Conservation (phyloP, 2,888 invertebrate genomes). For the Trisateles emortualis region DNA sequence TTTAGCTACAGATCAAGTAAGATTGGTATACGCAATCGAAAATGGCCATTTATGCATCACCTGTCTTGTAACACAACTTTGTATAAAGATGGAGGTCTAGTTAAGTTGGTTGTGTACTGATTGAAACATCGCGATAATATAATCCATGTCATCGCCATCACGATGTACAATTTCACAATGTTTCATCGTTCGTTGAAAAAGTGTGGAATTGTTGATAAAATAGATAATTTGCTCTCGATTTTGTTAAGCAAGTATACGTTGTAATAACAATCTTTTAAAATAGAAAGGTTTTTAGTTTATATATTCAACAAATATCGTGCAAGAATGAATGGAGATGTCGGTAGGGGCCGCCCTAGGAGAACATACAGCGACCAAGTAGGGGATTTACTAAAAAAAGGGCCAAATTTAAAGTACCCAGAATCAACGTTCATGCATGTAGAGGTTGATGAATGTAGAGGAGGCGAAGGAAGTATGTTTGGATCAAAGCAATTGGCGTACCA, state of each 20-base stretch:
- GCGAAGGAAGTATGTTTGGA: too few relatives aligned
- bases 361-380: too few relatives aligned
- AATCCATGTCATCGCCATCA: conserved; percentile 55
- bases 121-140: conserved; percentile 41
- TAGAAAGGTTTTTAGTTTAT: neutral
- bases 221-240: conserved; percentile 3
- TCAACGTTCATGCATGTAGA: too few relatives aligned
- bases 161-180: conserved; percentile 53
- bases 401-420: too few relatives aligned
- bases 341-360: too few relatives aligned
- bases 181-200: conserved; percentile 33
- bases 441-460: too few relatives aligned
- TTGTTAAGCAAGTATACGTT: conserved; percentile 1
- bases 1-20: conserved; percentile 15
- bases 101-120: conserved; percentile 29
- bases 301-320: too few relatives aligned
- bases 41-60: conserved; percentile 14
- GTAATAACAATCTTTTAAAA: neutral
- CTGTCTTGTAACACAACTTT: conserved; percentile 15
- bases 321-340: too few relatives aligned
- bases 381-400: too few relatives aligned
- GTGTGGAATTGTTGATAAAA: conserved; percentile 12
- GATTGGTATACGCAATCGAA: neutral
- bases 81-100: conserved; percentile 12
- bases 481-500: too few relatives aligned